Evolutionary conservation across 2,888 invertebrate genomes (phyloP).

Genomic region (Nasonia oneida): DNA sequence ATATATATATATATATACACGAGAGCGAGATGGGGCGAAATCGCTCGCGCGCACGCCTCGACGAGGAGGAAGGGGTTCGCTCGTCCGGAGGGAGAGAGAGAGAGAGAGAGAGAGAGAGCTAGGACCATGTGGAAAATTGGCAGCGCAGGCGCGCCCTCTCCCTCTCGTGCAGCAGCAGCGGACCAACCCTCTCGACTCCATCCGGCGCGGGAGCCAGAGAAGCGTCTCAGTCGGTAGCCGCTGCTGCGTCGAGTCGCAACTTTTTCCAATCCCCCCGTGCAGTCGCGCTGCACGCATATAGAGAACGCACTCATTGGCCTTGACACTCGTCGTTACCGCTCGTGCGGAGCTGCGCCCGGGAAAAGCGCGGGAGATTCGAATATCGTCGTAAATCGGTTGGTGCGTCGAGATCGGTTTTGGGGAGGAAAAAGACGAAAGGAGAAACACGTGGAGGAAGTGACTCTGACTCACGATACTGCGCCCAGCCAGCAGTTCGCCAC

Average conservation of each 20-base stretch:
- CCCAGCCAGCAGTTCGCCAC: slow-evolving; percentile 42
- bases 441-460: background rate
- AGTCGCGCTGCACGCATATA: background rate
- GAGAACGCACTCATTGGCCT: background rate
- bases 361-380: slow-evolving; percentile 34
- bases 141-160: slow-evolving; percentile 64
- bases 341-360: too few relatives aligned
- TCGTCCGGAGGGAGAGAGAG: slow-evolving; percentile 12
- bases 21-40: background rate
- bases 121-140: slow-evolving; percentile 63
- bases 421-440: background rate
- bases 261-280: background rate
- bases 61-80: background rate
- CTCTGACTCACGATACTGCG: background rate
- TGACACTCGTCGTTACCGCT: background rate
- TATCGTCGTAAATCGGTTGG: slow-evolving; percentile 12
- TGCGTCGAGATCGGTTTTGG: slow-evolving; percentile 29
- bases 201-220: slow-evolving; percentile 23
- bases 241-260: slow-evolving; percentile 56
- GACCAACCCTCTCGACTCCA: slow-evolving; percentile 50
- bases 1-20: too few relatives aligned
- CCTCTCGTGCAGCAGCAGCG: slow-evolving; percentile 33
- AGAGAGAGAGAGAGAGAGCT: background rate
- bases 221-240: slow-evolving; percentile 60
- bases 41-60: background rate